A percentile compares a stretch with the other conserved stretches of the same genome.
phyloP scores from a whole-genome alignment of 2,113 vertebrate species.

The Rhizomys pruinosus region DNA sequence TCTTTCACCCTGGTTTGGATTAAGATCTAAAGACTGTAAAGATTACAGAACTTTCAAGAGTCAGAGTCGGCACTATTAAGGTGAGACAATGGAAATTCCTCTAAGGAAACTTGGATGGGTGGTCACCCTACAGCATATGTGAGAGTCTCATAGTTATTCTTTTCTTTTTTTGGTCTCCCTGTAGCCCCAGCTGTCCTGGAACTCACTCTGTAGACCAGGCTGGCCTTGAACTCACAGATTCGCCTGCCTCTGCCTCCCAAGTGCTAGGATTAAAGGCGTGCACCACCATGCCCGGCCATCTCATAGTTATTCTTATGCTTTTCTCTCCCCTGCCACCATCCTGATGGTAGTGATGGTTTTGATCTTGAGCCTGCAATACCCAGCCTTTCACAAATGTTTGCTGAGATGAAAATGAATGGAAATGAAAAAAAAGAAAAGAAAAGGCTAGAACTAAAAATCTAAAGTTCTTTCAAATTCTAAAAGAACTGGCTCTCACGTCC shows the following conservation, averaged over 20 bases:
- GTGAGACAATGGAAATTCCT: not conserved
- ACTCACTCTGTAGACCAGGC: too few species aligned
- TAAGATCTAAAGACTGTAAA: not conserved
- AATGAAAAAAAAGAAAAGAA: not conserved
- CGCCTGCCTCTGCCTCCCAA: too few species aligned
- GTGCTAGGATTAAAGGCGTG: too few species aligned
- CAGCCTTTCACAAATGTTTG: not conserved
- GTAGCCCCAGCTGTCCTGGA: too few species aligned
- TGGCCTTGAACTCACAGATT: too few species aligned
- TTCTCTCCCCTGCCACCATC: not conserved
- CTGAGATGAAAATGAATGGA: not conserved
- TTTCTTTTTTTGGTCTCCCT: too few species aligned
- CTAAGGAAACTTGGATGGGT: not conserved
- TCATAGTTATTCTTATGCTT: not conserved
- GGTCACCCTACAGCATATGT: fast-evolving
- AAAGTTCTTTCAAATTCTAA: not conserved
- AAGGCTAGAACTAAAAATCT: not conserved
- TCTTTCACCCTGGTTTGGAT: not conserved
- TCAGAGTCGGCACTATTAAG: not conserved
- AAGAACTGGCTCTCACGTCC: fast-evolving
- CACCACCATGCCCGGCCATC: too few species aligned
- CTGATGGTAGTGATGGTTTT: not conserved
- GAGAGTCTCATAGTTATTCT: not conserved
- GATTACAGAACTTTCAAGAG: not conserved
- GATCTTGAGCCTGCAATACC: not conserved